Percentiles rank a stretch among this genome's conserved stretches.
Evolutionary conservation across 2,888 invertebrate genomes (phyloP).

Genomic region (Pecten maximus): DNA sequence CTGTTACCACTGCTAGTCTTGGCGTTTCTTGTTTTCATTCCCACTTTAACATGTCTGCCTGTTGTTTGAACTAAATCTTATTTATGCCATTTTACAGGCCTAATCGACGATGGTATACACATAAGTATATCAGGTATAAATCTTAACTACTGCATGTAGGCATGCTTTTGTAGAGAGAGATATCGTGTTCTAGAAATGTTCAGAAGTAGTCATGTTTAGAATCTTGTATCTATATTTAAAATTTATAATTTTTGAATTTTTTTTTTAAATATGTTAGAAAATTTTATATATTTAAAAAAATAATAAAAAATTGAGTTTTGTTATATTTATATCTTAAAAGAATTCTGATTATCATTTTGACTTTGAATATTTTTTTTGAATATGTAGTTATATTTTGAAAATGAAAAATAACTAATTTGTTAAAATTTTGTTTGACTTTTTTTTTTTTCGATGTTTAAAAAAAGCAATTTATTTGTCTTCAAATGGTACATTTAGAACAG

Average conservation of each 20-base stretch:
- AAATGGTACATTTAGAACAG: too few relatives aligned
- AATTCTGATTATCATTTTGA: too few relatives aligned
- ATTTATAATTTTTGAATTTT: not conserved
- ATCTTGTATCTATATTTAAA: not conserved
- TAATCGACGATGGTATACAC: conserved; percentile 2
- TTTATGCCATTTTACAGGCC: conserved; percentile 4
- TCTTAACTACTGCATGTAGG: conserved; percentile 14
- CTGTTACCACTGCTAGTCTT: not conserved
- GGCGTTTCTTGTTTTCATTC: not conserved
- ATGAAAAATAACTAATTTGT: too few relatives aligned
- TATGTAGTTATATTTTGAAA: too few relatives aligned
- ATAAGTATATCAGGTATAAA: conserved; percentile 7
- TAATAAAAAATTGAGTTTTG: too few relatives aligned
- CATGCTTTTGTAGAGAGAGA: conserved; percentile 12
- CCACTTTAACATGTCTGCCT: conserved; percentile 27
- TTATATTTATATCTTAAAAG: too few relatives aligned
- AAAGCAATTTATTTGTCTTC: too few relatives aligned
- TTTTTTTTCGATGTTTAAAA: too few relatives aligned
- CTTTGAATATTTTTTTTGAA: too few relatives aligned
- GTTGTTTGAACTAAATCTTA: conserved; percentile 22
- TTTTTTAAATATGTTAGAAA: not conserved
- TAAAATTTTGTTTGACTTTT: too few relatives aligned
- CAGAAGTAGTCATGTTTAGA: not conserved
- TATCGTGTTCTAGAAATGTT: not conserved
- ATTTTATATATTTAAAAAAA: too few relatives aligned